These are phyloP conservation scores for Pseudachorutes palmiensis DNA, from an alignment of 1,140 invertebrate genomes.

Conservation along the genomic window DNA sequence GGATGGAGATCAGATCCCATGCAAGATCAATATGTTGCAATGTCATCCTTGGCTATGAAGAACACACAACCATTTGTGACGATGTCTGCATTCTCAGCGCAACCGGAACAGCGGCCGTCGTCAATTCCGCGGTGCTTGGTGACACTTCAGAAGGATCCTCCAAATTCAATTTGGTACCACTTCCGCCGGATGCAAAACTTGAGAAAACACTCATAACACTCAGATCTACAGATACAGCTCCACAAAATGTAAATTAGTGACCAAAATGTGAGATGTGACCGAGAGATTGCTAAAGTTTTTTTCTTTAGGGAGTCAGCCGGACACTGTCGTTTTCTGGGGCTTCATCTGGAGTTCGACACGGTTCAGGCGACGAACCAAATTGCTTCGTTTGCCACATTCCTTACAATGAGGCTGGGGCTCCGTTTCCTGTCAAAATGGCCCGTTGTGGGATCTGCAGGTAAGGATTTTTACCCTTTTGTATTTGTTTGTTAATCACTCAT, in stretches of 20 bases:
- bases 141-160: constrained; percentile 3
- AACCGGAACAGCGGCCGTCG: constrained; percentile 82
- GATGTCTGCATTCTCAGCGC: constrained; percentile 91
- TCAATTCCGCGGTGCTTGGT: constrained; percentile 42
- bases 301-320: background rate
- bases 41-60: constrained; percentile 85
- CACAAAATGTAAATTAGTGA: too few relatives aligned
- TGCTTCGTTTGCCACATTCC: constrained; percentile 66
- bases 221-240: too few relatives aligned
- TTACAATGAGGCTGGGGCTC: constrained; percentile 60
- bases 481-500: background rate
- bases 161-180: background rate
- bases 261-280: too few relatives aligned
- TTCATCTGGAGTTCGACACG: constrained; percentile 7
- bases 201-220: too few relatives aligned
- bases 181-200: background rate
- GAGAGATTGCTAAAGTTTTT: background rate
- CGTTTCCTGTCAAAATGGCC: constrained; percentile 58
- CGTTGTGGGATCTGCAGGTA: constrained; percentile 64
- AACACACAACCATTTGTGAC: constrained; percentile 83
- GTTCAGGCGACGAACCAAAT: constrained; percentile 18
- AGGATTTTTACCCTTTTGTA: constrained; percentile 28
- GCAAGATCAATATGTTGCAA: constrained; percentile 81
- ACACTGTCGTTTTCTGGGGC: constrained; percentile 7
- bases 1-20: constrained; percentile 88